Conservation (phyloP, 2,113 vertebrate genomes). For the Prochilodus magdalenae region DNA sequence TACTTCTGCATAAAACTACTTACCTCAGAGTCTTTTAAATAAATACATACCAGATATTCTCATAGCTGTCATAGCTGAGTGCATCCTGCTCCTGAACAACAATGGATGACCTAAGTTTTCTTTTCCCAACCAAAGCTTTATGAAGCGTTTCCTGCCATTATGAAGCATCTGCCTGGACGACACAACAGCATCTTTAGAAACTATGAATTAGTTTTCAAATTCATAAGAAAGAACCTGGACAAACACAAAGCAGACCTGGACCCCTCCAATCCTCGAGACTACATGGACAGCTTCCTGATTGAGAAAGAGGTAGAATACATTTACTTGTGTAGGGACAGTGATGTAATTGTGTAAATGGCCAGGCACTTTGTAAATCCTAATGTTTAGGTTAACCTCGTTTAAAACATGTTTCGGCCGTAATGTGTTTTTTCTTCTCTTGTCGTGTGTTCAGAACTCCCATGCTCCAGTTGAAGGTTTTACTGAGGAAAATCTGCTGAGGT, state of each 20-base stretch:
- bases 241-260: constrained; percentile 82
- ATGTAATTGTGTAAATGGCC: not conserved
- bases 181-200: constrained; percentile 77
- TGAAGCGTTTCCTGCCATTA: constrained; percentile 75
- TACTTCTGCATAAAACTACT: not conserved
- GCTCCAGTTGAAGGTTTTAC: constrained; percentile 68
- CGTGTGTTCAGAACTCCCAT: constrained; percentile 45
- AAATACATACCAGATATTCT: not conserved
- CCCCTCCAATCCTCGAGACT: constrained; percentile 75
- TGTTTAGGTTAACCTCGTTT: too few species aligned
- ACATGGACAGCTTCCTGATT: constrained; percentile 83
- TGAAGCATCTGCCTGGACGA: constrained; percentile 79
- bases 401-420: too few species aligned
- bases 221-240: constrained; percentile 65
- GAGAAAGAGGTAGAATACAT: constrained; percentile 78
- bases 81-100: not conserved
- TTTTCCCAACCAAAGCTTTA: constrained; percentile 74
- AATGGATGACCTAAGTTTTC: not conserved
- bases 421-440: not conserved
- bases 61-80: not conserved
- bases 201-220: constrained; percentile 60
- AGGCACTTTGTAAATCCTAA: not conserved
- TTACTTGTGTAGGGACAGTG: not conserved
- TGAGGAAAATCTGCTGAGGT: constrained; percentile 82
- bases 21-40: not conserved